Conservation (phyloP, 2,888 invertebrate genomes). For the Stramonita haemastoma region DNA sequence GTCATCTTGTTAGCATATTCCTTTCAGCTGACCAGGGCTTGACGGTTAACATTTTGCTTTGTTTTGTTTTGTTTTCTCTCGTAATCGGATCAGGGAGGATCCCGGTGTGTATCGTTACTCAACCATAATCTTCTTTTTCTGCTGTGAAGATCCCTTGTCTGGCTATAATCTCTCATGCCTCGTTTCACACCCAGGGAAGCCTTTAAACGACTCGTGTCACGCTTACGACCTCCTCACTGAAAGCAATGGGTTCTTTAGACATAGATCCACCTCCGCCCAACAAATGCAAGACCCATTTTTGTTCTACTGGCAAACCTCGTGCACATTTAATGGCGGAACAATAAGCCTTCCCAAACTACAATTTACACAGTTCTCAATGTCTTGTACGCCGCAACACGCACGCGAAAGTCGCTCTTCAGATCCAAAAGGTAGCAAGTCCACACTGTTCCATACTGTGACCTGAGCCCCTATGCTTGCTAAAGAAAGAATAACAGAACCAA, state of each 20-base stretch:
- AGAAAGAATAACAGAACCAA: not conserved
- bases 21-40: no score
- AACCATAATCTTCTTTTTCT: not conserved
- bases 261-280: conserved; percentile 4
- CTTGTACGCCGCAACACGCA: not conserved
- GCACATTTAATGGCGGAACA: conserved; percentile 7
- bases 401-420: not conserved
- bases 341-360: not conserved
- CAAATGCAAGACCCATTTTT: not conserved
- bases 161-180: conserved; percentile 12
- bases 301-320: not conserved
- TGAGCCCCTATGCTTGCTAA: not conserved
- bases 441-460: not conserved
- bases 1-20: not conserved
- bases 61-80: not conserved
- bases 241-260: no score
- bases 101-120: not conserved
- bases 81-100: no score
- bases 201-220: conserved; percentile 8
- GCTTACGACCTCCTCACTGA: not conserved
- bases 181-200: not conserved
- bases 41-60: no score
- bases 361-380: not conserved
- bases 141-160: conserved; percentile 2
- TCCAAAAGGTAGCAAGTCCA: not conserved